Evolutionary conservation across 2,888 invertebrate species (phyloP), one percentile per base, ranked within the genome.

Genomic region (Drosophila mayaguana): DNA sequence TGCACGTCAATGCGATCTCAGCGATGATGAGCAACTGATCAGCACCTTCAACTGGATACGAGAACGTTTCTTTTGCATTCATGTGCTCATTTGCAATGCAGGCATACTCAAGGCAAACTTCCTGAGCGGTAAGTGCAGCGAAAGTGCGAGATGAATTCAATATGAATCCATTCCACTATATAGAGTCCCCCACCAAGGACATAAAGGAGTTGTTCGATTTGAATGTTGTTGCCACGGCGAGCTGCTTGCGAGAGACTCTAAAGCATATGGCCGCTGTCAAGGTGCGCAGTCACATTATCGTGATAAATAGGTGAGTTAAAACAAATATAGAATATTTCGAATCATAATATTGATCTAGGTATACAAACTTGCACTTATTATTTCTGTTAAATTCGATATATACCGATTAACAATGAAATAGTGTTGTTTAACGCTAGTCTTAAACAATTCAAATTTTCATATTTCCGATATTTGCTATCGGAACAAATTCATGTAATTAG

Each of bases 201-300:
- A 88, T 92, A 3, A 91, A 88, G 78, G 90, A 91, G 40, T 81
- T 92, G 3, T 93, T 93, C 54, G 91, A 93, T 70, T 72, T 93
- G n/a, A 96, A 96, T 90, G 94, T 95, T 0, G 87, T 95, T 38
- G 95, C 94, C 0, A 91, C 94, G 1, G 93, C 94, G 36, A 92
- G 95, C 18, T 94, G 94, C 73, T 92, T 94, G 3, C 93, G 94
- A 46, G 95, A 95, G 88, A 93, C 94, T 0, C 83, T 94, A 0
- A 93, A 93, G 63, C 92, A 93, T 0, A 95, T 95, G 94, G 93
- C 92, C 38, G 93, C 93, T 36, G 91, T 93, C 42, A 91, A 93
- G 2, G 91, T 93, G 1, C 93, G 93, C 48, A 95, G 95, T 0
- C 95, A 95, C 75, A 94, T 95, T 71, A 93, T 96, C 59, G 93